phyloP scores from a whole-genome alignment of 1,140 invertebrate species.

The Cyclargus thomasi region DNA sequence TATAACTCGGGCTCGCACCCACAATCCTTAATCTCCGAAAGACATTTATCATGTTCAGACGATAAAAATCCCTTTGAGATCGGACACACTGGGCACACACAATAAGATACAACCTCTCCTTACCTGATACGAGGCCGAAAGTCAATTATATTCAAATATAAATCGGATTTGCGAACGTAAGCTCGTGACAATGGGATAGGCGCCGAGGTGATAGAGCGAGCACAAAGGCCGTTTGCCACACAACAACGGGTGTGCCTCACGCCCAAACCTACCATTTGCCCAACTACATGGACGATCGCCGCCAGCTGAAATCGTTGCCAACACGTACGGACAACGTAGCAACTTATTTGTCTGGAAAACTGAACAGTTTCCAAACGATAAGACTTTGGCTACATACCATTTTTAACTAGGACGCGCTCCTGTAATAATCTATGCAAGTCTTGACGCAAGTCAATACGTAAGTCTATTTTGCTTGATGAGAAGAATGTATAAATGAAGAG shows the following conservation, averaged over 20 bases:
- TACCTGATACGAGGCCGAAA: conserved; percentile 67
- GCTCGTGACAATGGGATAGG: conserved; percentile 57
- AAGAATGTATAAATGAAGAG: too few relatives aligned
- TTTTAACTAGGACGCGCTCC: too few relatives aligned
- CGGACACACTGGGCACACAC: conserved; percentile 53
- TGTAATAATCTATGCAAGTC: too few relatives aligned
- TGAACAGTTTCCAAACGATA: too few relatives aligned
- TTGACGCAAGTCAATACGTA: too few relatives aligned
- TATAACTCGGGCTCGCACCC: conserved; percentile 34
- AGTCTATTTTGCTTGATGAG: too few relatives aligned
- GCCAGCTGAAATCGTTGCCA: conserved; percentile 18
- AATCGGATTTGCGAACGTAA: conserved; percentile 74
- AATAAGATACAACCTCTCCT: conserved; percentile 59
- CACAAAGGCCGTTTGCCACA: conserved; percentile 22
- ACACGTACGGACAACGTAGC: neutral
- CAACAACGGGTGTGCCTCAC: conserved; percentile 20
- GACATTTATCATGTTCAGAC: conserved; percentile 71
- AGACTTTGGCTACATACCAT: too few relatives aligned
- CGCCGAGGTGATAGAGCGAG: conserved; percentile 24
- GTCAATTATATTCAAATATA: conserved; percentile 75
- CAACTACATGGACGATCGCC: conserved; percentile 36
- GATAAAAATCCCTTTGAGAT: conserved; percentile 72
- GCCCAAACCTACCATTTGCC: conserved; percentile 33
- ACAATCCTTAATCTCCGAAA: conserved; percentile 60
- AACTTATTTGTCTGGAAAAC: too few relatives aligned